Conservation (phyloP, 1,140 invertebrate species). For the Sitobion miscanthi region DNA sequence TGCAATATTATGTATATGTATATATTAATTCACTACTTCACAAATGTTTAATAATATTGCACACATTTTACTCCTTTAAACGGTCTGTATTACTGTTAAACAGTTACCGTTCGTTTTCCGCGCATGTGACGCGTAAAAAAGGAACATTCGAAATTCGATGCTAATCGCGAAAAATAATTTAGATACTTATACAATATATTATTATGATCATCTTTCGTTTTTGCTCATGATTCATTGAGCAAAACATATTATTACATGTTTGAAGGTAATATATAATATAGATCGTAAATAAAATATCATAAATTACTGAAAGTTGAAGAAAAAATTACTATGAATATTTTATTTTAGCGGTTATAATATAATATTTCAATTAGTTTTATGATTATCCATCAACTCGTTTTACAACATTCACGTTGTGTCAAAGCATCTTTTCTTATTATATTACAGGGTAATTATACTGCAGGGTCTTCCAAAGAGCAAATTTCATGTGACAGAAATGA, state of each 20-base stretch:
- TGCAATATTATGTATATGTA: background rate
- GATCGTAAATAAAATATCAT: too few relatives aligned
- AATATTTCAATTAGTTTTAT: background rate
- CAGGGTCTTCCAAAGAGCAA: background rate
- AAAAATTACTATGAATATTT: background rate
- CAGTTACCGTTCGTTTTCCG: background rate
- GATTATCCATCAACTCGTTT: background rate
- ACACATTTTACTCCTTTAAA: conserved; percentile 29
- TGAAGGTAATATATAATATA: too few relatives aligned
- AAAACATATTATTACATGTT: background rate
- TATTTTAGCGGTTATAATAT: background rate
- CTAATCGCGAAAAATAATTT: background rate
- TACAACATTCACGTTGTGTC: background rate
- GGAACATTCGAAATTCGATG: conserved; percentile 25
- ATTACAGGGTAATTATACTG: background rate
- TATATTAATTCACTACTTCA: conserved; percentile 31
- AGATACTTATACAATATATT: background rate
- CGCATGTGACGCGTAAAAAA: background rate
- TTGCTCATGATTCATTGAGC: background rate
- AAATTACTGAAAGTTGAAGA: background rate
- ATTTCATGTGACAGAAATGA: background rate
- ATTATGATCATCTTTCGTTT: background rate
- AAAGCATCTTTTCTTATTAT: background rate
- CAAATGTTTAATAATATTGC: conserved; percentile 15
- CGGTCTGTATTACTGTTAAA: background rate